Percentiles rank a stretch among this genome's conserved stretches.
Conservation (phyloP, 2,888 invertebrate species). For the Scelioninae gen. 2 region DNA sequence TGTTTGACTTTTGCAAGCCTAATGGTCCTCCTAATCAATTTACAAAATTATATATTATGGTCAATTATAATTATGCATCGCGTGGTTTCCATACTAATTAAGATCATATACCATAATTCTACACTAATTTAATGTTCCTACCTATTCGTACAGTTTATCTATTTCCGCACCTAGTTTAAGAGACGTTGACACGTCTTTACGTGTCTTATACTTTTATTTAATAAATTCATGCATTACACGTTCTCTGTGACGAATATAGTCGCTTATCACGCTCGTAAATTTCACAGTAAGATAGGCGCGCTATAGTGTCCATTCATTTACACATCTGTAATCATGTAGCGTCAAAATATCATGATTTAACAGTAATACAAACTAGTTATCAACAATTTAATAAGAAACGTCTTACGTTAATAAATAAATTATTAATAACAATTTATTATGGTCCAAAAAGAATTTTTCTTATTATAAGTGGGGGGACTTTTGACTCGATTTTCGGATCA, state of each 20-base stretch:
- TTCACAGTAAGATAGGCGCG: constrained; percentile 49
- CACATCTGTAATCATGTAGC: constrained; percentile 31
- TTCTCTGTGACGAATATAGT: constrained; percentile 49
- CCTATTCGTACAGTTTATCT: neutral
- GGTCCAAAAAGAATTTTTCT: too few relatives aligned
- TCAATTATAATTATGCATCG: constrained; percentile 69
- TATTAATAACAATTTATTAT: too few relatives aligned
- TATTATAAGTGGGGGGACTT: too few relatives aligned
- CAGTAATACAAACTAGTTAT: constrained; percentile 7
- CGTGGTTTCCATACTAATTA: constrained; percentile 75
- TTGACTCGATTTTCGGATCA: too few relatives aligned
- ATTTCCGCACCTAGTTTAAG: constrained; percentile 43
- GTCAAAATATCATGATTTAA: constrained; percentile 32
- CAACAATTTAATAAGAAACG: constrained; percentile 8
- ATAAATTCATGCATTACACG: constrained; percentile 41
- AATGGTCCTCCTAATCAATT: neutral
- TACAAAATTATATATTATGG: constrained; percentile 67
- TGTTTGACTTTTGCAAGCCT: neutral
- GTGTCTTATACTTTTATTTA: constrained; percentile 61
- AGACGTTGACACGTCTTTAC: constrained; percentile 66
- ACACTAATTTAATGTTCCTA: constrained; percentile 66
- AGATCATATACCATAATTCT: constrained; percentile 74
- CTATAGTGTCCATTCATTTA: constrained; percentile 34
- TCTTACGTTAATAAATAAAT: too few relatives aligned
- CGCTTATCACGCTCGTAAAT: constrained; percentile 64